Conservation (phyloP, 2,797 vertebrate species). For the Coregonus sp. region DNA sequence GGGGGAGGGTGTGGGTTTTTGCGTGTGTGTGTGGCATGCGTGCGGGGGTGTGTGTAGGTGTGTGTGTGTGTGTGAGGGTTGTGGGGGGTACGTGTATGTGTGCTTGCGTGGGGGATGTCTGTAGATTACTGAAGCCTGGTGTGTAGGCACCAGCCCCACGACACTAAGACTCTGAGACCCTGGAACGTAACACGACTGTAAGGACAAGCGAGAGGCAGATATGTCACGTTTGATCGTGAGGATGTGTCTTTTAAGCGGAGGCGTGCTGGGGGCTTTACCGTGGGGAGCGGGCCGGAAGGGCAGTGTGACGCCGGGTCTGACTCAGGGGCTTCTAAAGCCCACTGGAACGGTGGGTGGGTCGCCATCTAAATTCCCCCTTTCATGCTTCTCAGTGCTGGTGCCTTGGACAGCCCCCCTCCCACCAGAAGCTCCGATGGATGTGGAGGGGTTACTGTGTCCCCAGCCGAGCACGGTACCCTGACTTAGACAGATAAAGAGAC, state of each 20-base stretch:
- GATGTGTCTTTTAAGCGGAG: constrained; percentile 28
- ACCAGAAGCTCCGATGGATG: constrained; percentile 35
- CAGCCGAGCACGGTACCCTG: constrained; percentile 41
- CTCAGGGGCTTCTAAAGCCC: constrained; percentile 58
- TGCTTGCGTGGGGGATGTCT: not conserved
- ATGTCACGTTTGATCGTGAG: constrained; percentile 26
- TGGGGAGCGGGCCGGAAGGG: constrained; percentile 45
- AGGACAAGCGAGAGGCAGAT: not conserved
- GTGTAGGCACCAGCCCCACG: not conserved
- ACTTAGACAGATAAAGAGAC: constrained; percentile 42
- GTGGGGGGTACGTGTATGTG: too few species aligned
- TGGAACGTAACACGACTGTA: not conserved
- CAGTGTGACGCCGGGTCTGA: constrained; percentile 44
- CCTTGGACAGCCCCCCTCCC: constrained; percentile 52
- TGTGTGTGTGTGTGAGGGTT: not conserved
- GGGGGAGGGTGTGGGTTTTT: not conserved
- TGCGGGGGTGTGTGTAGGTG: not conserved
- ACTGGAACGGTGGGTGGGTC: constrained; percentile 59
- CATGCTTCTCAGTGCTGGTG: constrained; percentile 57
- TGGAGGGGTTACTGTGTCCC: constrained; percentile 42
- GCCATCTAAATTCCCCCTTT: constrained; percentile 66
- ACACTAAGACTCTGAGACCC: not conserved
- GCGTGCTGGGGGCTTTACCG: constrained; percentile 45
- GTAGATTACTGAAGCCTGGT: not conserved
- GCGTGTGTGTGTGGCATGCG: not conserved